These are phyloP conservation scores for Sardinella longiceps DNA, from an alignment of 2,797 vertebrate genomes.

Conservation along the genomic window DNA sequence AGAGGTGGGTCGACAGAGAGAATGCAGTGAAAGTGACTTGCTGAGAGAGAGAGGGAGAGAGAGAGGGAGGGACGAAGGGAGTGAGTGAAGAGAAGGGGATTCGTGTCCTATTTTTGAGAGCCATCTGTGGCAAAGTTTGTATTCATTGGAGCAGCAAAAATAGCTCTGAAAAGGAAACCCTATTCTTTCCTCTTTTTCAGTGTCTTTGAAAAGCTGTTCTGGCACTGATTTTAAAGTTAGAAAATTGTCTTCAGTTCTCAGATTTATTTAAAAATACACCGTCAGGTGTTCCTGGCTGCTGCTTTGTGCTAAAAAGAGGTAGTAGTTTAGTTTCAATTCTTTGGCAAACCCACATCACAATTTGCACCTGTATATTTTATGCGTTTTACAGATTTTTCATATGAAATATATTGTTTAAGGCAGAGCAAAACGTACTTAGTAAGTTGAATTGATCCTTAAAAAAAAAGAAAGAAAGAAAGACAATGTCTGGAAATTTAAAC, in stretches of 20 bases:
- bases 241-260: slow-evolving; percentile 19
- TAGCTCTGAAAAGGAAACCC: slow-evolving; percentile 64
- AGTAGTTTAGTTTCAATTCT: not conserved
- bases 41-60: slow-evolving; percentile 32
- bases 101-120: slow-evolving; percentile 75
- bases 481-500: not conserved
- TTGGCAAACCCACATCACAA: not conserved
- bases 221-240: slow-evolving; percentile 28
- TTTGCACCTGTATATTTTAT: not conserved
- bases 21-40: slow-evolving; percentile 18
- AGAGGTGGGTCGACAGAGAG: slow-evolving; percentile 12
- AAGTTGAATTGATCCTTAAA: not conserved
- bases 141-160: slow-evolving; percentile 85
- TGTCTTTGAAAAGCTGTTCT: not conserved
- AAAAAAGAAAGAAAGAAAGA: too few species aligned
- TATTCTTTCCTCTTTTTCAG: slow-evolving; percentile 26
- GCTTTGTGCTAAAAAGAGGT: slow-evolving; percentile 20
- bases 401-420: not conserved
- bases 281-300: slow-evolving; percentile 3
- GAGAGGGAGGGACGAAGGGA: not conserved
- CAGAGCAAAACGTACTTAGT: not conserved
- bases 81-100: slow-evolving; percentile 36
- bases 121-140: slow-evolving; percentile 87
- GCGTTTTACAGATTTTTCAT: too few species aligned
- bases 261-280: slow-evolving; percentile 13